These are phyloP conservation scores for Pammene aurita DNA, from an alignment of 2,888 invertebrate genomes.

Conservation along the genomic window DNA sequence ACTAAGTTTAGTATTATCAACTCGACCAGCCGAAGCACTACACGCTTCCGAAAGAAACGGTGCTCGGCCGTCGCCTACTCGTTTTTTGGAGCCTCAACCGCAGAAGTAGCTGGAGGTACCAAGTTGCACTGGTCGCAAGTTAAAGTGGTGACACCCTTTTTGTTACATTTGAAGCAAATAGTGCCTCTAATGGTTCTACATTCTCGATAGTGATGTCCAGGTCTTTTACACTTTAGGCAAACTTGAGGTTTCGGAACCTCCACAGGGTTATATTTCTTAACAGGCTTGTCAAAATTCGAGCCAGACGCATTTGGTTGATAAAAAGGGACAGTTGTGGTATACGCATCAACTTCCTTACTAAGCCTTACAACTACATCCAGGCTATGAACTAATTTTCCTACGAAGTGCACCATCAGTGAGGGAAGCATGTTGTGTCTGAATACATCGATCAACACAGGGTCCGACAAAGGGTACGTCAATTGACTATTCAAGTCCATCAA, in stretches of 20 bases:
- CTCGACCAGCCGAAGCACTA: constrained; percentile 4
- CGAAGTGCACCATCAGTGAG: background rate
- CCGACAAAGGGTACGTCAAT: background rate
- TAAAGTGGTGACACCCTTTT: constrained; percentile 1
- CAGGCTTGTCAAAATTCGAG: constrained; percentile 1
- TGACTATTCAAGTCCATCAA: constrained; percentile 8
- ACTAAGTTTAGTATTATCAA: background rate
- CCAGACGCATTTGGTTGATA: background rate
- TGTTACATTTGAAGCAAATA: constrained; percentile 17
- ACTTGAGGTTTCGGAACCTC: background rate
- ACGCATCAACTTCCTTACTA: constrained; percentile 14
- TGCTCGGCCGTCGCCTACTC: constrained; percentile 14
- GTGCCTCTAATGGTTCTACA: constrained; percentile 1
- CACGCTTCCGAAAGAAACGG: constrained; percentile 9
- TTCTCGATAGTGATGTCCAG: constrained; percentile 11
- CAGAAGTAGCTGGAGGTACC: background rate
- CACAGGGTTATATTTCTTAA: background rate
- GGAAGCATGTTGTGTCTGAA: constrained; percentile 20
- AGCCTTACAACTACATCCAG: background rate
- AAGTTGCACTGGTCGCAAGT: background rate
- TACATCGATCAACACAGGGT: background rate
- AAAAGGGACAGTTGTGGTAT: background rate
- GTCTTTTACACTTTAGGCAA: background rate
- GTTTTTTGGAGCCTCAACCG: constrained; percentile 10
- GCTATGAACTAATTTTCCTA: background rate